Evolutionary conservation across 1,140 invertebrate genomes (phyloP).

Genomic region (Parasteatoda tepidariorum): DNA sequence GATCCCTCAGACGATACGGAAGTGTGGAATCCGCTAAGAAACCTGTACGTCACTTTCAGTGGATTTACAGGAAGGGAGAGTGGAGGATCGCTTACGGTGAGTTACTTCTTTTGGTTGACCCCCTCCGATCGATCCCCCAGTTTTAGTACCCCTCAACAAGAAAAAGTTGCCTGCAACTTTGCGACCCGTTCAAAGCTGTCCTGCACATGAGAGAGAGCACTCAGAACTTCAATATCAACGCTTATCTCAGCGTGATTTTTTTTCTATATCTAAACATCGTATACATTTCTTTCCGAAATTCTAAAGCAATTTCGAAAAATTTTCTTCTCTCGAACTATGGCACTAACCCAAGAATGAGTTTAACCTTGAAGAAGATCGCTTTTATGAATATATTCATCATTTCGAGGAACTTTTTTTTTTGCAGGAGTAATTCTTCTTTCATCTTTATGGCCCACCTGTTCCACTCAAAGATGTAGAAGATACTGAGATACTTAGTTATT

Average conservation of each 20-base stretch:
- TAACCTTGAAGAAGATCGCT: no score
- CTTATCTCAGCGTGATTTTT: not conserved
- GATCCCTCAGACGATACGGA: conserved; percentile 63
- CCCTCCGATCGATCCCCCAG: conserved; percentile 17
- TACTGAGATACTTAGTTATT: not conserved
- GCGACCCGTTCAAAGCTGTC: not conserved
- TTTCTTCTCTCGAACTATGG: no score
- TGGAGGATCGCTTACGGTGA: conserved; percentile 65
- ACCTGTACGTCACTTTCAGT: conserved; percentile 63
- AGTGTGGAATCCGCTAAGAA: conserved; percentile 63
- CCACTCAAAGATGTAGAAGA: not conserved
- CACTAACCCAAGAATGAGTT: no score
- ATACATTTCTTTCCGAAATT: no score
- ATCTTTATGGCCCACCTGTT: not conserved
- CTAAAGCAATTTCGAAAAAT: no score
- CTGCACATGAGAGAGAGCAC: not conserved
- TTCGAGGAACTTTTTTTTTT: not conserved
- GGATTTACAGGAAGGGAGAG: conserved; percentile 64
- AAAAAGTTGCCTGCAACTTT: not conserved
- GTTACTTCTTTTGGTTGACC: conserved; percentile 40
- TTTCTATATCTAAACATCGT: not conserved
- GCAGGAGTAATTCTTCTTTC: not conserved
- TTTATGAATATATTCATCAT: no score
- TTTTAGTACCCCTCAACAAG: not conserved
- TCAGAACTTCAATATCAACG: not conserved